A percentile compares a stretch with the other conserved stretches of the same genome.
These are phyloP conservation scores for Chrysomela aeneicollis DNA, from an alignment of 2,888 invertebrate genomes.

Conservation along the genomic window DNA sequence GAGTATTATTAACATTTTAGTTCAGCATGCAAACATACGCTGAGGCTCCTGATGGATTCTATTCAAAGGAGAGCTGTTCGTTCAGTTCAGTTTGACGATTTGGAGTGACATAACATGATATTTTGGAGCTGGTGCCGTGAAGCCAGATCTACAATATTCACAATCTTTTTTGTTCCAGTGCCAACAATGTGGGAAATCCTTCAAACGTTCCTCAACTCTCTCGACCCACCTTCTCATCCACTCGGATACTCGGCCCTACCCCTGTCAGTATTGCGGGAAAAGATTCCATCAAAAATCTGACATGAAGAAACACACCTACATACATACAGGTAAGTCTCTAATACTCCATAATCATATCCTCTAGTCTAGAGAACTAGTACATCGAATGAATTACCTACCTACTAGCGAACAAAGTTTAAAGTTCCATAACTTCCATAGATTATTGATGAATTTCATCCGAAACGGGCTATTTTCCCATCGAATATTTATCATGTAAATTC, in stretches of 20 bases:
- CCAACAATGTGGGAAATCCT: constrained; percentile 96
- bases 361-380: constrained; percentile 21
- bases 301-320: constrained; percentile 99
- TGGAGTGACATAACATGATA: no score
- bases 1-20: no score
- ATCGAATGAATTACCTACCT: constrained; percentile 36
- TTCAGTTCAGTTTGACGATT: no score
- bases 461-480: constrained; percentile 37
- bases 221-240: constrained; percentile 98
- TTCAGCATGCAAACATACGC: no score
- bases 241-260: constrained; percentile 95
- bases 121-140: no score
- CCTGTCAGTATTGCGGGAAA: constrained; percentile 98
- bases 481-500: constrained; percentile 41
- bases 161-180: constrained; percentile 68
- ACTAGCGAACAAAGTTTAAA: constrained; percentile 42
- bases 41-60: no score
- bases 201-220: constrained; percentile 94
- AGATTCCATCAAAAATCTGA: constrained; percentile 99
- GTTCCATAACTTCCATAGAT: constrained; percentile 30
- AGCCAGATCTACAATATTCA: no score
- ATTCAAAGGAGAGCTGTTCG: no score
- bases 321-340: constrained; percentile 78
- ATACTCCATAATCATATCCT: constrained; percentile 14
- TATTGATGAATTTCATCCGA: constrained; percentile 30